Evolutionary conservation across 2,797 vertebrate genomes (phyloP).

Genomic region (Toxotes lorentzi): DNA sequence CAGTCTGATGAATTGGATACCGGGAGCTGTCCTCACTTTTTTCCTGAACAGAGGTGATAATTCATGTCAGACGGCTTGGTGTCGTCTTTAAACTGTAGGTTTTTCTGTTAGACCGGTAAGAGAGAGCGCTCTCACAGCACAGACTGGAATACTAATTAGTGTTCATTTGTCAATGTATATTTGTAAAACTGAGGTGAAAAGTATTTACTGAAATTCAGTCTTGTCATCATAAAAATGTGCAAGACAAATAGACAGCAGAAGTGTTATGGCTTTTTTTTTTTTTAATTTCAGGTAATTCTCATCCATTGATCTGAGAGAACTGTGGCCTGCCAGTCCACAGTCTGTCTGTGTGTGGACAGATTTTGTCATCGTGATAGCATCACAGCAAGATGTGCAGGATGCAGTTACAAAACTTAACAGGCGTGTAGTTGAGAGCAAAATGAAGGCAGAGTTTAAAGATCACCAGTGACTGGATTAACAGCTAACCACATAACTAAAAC

Average conservation of each 20-base stretch:
- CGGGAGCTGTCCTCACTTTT: constrained; percentile 63
- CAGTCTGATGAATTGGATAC: constrained; percentile 81
- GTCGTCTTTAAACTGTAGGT: constrained; percentile 50
- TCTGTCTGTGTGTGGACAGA: too few species aligned
- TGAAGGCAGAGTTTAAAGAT: too few species aligned
- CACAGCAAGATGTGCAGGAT: too few species aligned
- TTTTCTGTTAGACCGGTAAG: constrained; percentile 41
- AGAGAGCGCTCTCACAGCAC: not conserved
- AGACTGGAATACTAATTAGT: constrained; percentile 11
- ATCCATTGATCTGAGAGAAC: not conserved
- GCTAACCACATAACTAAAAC: too few species aligned
- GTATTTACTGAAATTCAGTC: not conserved
- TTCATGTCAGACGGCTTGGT: constrained; percentile 59
- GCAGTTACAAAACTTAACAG: too few species aligned
- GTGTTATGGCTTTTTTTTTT: not conserved
- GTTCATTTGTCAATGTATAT: constrained; percentile 15
- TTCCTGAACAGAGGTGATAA: constrained; percentile 69
- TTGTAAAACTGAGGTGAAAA: constrained; percentile 1
- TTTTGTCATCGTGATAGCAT: too few species aligned
- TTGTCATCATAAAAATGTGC: not conserved
- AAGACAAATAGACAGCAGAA: not conserved
- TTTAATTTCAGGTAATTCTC: not conserved
- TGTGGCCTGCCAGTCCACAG: too few species aligned
- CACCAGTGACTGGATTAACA: too few species aligned
- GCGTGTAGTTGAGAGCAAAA: too few species aligned